Percentiles rank a stretch among this genome's conserved stretches.
Conservation (phyloP, 1,140 invertebrate species). For the Trichonephila inaurata region DNA sequence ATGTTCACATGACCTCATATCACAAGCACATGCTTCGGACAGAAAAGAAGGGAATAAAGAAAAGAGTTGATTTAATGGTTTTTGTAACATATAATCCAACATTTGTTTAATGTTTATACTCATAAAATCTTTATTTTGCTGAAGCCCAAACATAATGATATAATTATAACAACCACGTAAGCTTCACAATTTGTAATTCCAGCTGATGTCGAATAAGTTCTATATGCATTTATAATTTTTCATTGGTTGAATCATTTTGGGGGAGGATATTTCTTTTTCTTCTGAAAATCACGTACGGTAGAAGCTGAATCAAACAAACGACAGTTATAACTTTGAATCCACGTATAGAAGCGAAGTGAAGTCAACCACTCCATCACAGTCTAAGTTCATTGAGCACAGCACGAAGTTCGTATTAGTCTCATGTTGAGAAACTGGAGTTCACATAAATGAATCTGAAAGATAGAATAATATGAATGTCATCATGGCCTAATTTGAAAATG, state of each 20-base stretch:
- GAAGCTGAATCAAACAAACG: not conserved
- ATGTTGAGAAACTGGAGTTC: not conserved
- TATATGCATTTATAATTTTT: not conserved
- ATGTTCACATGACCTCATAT: not conserved
- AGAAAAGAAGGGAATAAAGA: not conserved
- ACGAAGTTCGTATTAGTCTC: not conserved
- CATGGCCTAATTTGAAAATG: no score
- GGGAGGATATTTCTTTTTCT: not conserved
- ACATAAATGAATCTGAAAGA: not conserved
- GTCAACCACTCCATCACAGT: not conserved
- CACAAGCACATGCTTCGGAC: not conserved
- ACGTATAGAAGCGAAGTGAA: not conserved
- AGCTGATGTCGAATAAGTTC: not conserved
- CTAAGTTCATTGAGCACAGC: slow-evolving; percentile 23
- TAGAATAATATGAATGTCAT: not conserved
- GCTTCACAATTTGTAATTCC: not conserved
- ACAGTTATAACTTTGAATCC: not conserved
- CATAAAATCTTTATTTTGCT: not conserved
- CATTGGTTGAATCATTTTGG: not conserved
- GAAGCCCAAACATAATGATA: not conserved
- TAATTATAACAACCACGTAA: not conserved
- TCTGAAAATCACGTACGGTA: not conserved
- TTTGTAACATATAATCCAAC: not conserved
- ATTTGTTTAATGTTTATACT: not conserved
- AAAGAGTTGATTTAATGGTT: not conserved